Base-by-base conservation (phyloP, 2,888 invertebrate species). In the Graphium colonna region DNA sequence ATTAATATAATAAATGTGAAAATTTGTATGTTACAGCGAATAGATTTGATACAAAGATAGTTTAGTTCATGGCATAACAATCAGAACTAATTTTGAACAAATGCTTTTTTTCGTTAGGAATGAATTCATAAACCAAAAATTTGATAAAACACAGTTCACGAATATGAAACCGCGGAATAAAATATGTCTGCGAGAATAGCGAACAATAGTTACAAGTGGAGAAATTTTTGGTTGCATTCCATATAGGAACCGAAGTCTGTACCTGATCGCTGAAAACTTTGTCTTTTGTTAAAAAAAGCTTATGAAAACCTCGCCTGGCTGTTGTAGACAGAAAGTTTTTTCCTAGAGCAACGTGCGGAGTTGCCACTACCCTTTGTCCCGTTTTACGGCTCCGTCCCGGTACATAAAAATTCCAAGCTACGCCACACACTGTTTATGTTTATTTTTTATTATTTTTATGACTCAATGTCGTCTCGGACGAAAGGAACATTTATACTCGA, bases 401-500 rank as follows among this genome's bases (percentile, higher is more conserved):
- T 56, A 55, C 55, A 61, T 61, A 63, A 63, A 63, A 55, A 62
- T 59, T 60, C 60, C 59, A 52, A 63, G 57, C 60, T 58, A 57
- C 59, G 54, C 51, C 56, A 51, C 48, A 52, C 48, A 55, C 57
- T 52, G 51, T 52, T 56, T 45, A 41, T 52, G 58, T 50, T 55
- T 56, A 60, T 56, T 54, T 60, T 60, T 53, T 58, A 57, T 60
- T 58, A 57, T 62, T 63, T 65, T 60, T 60, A 65, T 52, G 62
- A 58, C 55, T 56, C 63, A 63, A 63, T 60, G 62, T 61, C 71
- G 64, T 64, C 64, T 55, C 65, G 75, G 69, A 64, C 71, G 57
- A 54, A 58, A 62, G 64, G 63, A 58, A 56, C 54, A 52, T 40
- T 3, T 49, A 45, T 26, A 26, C 15, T 21, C 17, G 36, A 31